A percentile compares a stretch with the other conserved stretches of the same genome.
These are phyloP conservation scores for Anguilla anguilla DNA, from an alignment of 2,797 vertebrate species.

Conservation along the genomic window DNA sequence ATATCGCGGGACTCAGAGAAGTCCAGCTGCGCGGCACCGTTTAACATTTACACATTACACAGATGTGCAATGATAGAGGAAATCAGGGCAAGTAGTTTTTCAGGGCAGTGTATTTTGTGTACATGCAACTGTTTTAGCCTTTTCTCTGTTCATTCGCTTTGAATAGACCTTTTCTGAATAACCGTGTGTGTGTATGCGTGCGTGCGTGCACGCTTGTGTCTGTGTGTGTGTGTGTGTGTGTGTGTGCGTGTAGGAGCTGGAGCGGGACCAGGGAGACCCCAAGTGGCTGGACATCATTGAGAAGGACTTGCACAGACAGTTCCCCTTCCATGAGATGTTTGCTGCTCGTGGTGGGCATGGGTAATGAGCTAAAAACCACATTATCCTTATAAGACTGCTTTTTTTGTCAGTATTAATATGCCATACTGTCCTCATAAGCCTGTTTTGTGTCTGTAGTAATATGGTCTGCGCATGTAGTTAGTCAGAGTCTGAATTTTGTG, in stretches of 20 bases:
- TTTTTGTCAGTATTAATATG: not conserved
- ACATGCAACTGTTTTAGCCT: not conserved
- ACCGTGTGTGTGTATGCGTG: no score
- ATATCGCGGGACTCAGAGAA: no score
- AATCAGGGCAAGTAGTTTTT: not conserved
- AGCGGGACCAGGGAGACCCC: slow-evolving; percentile 83
- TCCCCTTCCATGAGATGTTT: slow-evolving; percentile 92
- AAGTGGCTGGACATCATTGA: slow-evolving; percentile 93
- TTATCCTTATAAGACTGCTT: not conserved
- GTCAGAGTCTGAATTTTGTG: no score
- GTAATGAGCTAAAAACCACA: slow-evolving; percentile 57
- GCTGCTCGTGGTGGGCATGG: slow-evolving; percentile 86
- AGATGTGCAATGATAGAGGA: no score
- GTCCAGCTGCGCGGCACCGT: no score
- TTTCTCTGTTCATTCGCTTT: no score
- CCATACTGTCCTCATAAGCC: no score
- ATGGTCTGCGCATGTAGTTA: no score
- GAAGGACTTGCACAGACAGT: slow-evolving; percentile 89
- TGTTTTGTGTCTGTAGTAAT: no score
- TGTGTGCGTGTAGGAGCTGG: slow-evolving; percentile 75
- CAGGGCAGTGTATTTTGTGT: slow-evolving; percentile 17
- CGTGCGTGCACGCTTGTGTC: not conserved
- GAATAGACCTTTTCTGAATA: not conserved
- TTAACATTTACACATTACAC: no score
- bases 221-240: not conserved